phyloP scores from a whole-genome alignment of 2,888 invertebrate species.

The Ceraclea dissimilis region DNA sequence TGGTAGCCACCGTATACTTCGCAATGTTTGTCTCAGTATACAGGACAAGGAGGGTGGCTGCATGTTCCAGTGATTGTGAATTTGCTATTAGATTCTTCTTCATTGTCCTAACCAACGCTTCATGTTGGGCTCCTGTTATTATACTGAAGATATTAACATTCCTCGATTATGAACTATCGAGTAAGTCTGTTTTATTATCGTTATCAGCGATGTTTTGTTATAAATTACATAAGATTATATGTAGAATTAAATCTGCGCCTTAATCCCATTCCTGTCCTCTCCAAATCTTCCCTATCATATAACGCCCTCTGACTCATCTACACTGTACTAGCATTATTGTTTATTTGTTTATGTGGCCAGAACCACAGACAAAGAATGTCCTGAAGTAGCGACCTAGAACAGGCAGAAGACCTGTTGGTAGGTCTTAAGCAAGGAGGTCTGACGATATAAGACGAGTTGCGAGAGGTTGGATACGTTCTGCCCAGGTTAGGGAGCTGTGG shows the following conservation, averaged over 20 bases:
- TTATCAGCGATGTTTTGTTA: neutral
- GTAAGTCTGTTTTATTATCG: constrained; percentile 31
- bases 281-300: too few relatives aligned
- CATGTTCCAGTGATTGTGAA: constrained; percentile 53
- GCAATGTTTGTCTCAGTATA: constrained; percentile 57
- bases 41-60: constrained; percentile 52
- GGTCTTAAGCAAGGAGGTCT: too few relatives aligned
- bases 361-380: too few relatives aligned
- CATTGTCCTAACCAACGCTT: constrained; percentile 61
- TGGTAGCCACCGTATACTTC: constrained; percentile 52
- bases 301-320: too few relatives aligned
- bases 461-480: too few relatives aligned
- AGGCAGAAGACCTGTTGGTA: too few relatives aligned
- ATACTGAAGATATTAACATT: constrained; percentile 55
- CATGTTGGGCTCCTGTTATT: constrained; percentile 66
- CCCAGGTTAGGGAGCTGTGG: too few relatives aligned
- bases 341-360: too few relatives aligned
- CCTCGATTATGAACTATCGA: constrained; percentile 44
- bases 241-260: neutral
- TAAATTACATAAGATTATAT: neutral
- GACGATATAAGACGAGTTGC: too few relatives aligned
- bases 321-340: too few relatives aligned
- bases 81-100: constrained; percentile 61
- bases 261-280: too few relatives aligned
- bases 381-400: too few relatives aligned